These are phyloP conservation scores for Hoplostethus mediterraneus DNA, from an alignment of 2,797 vertebrate genomes.

Conservation along the genomic window DNA sequence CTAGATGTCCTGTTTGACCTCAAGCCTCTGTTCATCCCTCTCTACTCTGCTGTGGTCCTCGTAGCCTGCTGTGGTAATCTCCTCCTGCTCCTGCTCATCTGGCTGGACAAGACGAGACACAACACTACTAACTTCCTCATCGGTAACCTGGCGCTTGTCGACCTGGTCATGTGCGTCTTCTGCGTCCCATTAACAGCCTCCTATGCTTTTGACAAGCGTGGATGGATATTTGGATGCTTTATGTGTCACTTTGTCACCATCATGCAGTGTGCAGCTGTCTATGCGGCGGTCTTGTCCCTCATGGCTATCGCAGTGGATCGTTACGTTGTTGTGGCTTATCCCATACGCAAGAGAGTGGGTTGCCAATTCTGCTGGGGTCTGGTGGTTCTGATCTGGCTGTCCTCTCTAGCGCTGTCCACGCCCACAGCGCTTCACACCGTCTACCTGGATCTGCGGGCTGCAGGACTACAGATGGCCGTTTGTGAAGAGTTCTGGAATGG, in stretches of 20 bases:
- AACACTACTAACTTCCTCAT: slow-evolving; percentile 92
- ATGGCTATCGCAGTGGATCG: slow-evolving; percentile 91
- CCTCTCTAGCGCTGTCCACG: slow-evolving; percentile 82
- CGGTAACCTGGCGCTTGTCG: slow-evolving; percentile 88
- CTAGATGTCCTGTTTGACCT: slow-evolving; percentile 87
- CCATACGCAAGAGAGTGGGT: slow-evolving; percentile 84
- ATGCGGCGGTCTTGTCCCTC: slow-evolving; percentile 89
- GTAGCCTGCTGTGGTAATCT: slow-evolving; percentile 89
- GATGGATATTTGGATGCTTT: slow-evolving; percentile 89
- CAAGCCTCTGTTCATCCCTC: slow-evolving; percentile 89
- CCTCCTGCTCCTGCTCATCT: slow-evolving; percentile 89
- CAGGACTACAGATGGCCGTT: slow-evolving; percentile 88
- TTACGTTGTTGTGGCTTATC: slow-evolving; percentile 91
- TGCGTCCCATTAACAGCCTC: slow-evolving; percentile 89
- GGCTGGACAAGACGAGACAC: slow-evolving; percentile 88
- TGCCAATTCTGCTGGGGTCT: slow-evolving; percentile 83
- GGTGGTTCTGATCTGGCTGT: slow-evolving; percentile 86
- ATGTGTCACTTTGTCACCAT: slow-evolving; percentile 89
- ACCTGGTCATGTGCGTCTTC: slow-evolving; percentile 90
- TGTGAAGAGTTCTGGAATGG: slow-evolving; percentile 92
- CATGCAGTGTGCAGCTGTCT: slow-evolving; percentile 89
- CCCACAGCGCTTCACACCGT: slow-evolving; percentile 86
- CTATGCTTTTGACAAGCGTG: slow-evolving; percentile 88
- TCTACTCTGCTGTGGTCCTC: slow-evolving; percentile 85
- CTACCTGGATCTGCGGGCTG: slow-evolving; percentile 86